phyloP scores from a whole-genome alignment of 2,888 invertebrate genomes.

The Drosophila fungiperda region DNA sequence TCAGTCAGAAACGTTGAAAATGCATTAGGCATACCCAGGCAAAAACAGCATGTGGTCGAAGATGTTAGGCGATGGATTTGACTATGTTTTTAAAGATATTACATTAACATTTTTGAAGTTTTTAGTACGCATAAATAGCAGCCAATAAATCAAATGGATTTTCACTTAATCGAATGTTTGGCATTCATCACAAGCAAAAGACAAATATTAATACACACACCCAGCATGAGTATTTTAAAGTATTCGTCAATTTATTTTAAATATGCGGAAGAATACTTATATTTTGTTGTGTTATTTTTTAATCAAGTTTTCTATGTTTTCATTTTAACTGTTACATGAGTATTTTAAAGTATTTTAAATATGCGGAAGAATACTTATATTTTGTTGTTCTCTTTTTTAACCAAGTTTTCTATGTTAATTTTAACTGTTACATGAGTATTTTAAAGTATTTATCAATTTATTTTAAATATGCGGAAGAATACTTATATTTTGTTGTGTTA shows the following conservation, averaged over 20 bases:
- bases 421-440: neutral
- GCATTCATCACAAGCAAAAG: slow-evolving; percentile 37
- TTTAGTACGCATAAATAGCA: slow-evolving; percentile 35
- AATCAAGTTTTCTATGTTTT: neutral
- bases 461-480: neutral
- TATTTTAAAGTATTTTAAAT: neutral
- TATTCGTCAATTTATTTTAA: neutral
- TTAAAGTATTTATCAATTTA: neutral
- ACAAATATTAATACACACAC: slow-evolving; percentile 5
- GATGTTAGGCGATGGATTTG: slow-evolving; percentile 47
- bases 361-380: neutral
- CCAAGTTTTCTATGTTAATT: neutral
- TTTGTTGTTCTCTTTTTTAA: neutral
- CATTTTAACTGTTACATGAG: too few species aligned
- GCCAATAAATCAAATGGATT: slow-evolving; percentile 66
- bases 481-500: neutral
- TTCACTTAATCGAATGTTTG: slow-evolving; percentile 50
- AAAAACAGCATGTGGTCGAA: slow-evolving; percentile 62
- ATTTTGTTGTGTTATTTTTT: neutral
- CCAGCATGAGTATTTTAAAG: neutral
- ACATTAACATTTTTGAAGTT: slow-evolving; percentile 67
- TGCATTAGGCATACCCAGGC: slow-evolving; percentile 61
- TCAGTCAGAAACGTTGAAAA: slow-evolving; percentile 40
- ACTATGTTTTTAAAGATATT: slow-evolving; percentile 60
- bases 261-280: neutral